Evolutionary conservation across 2,797 vertebrate genomes (phyloP).

Genomic region (Remorina albescens): DNA sequence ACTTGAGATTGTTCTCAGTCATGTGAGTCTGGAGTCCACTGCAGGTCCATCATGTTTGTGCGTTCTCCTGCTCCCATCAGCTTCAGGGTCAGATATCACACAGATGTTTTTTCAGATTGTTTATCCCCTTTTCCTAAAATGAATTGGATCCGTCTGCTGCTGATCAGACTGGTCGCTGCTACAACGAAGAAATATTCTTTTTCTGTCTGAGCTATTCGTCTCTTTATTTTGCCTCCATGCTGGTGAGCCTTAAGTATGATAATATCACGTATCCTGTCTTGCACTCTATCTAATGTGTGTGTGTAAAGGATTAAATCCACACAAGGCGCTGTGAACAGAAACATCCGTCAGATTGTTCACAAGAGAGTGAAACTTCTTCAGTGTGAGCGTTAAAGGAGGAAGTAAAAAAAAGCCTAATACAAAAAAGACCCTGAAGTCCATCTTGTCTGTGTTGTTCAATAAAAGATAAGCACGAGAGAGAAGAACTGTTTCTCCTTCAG

Average conservation of each 20-base stretch:
- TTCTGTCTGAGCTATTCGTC: no score
- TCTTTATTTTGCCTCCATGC: no score
- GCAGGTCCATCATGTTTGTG: no score
- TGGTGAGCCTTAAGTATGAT: not conserved
- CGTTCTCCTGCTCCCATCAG: not conserved
- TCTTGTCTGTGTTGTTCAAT: conserved; percentile 38
- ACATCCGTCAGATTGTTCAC: conserved; percentile 40
- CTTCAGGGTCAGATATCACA: conserved; percentile 17
- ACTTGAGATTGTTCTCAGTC: no score
- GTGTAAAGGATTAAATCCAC: conserved; percentile 11
- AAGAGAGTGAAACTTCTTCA: conserved; percentile 23
- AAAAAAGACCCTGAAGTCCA: conserved; percentile 35
- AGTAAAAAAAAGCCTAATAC: conserved; percentile 5
- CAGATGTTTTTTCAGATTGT: not conserved
- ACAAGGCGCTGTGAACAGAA: not conserved
- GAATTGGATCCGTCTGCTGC: not conserved
- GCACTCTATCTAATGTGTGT: not conserved
- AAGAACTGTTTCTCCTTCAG: conserved; percentile 47
- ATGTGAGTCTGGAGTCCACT: no score
- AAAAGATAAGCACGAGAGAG: conserved; percentile 48
- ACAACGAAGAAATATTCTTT: no score
- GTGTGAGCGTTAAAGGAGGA: conserved; percentile 11
- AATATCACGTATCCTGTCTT: not conserved
- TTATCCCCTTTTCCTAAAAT: not conserved
- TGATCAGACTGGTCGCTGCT: no score